Percentiles rank a stretch among this genome's conserved stretches.
Evolutionary conservation across 1,140 invertebrate genomes (phyloP).

Genomic region (Amphibalanus amphitrite): DNA sequence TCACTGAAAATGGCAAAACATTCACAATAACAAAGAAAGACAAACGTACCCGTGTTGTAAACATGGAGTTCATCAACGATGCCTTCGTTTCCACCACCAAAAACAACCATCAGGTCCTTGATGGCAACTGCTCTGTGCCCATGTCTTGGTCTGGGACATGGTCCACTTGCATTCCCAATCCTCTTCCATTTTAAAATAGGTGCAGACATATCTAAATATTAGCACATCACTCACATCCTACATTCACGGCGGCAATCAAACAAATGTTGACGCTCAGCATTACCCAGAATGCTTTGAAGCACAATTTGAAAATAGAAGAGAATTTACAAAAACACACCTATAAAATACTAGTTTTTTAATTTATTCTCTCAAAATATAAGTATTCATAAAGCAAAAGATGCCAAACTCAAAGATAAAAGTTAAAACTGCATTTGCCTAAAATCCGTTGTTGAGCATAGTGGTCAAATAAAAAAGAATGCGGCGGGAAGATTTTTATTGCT

Average conservation of each 20-base stretch:
- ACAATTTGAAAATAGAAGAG: background rate
- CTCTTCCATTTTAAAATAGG: slow-evolving; percentile 93
- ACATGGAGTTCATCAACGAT: slow-evolving; percentile 99
- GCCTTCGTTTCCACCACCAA: slow-evolving; percentile 98
- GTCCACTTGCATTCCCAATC: slow-evolving; percentile 77
- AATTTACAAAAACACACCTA: background rate
- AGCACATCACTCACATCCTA: slow-evolving; percentile 14
- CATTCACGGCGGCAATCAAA: background rate
- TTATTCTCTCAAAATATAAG: no score
- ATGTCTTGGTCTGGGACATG: slow-evolving; percentile 86
- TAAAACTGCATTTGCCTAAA: no score
- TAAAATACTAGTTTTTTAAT: no score
- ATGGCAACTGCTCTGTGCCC: slow-evolving; percentile 96
- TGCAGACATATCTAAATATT: slow-evolving; percentile 41
- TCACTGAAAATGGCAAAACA: slow-evolving; percentile 11
- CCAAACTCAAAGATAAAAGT: no score
- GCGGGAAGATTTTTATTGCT: no score
- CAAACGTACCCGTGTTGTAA: slow-evolving; percentile 74
- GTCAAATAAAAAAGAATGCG: no score
- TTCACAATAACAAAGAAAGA: slow-evolving; percentile 8
- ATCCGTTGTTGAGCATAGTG: no score
- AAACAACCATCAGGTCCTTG: slow-evolving; percentile 98
- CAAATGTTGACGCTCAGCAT: background rate
- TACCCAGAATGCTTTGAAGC: background rate
- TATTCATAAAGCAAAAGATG: no score